phyloP scores from a whole-genome alignment of 2,113 vertebrate genomes.

The Euleptes europaea region DNA sequence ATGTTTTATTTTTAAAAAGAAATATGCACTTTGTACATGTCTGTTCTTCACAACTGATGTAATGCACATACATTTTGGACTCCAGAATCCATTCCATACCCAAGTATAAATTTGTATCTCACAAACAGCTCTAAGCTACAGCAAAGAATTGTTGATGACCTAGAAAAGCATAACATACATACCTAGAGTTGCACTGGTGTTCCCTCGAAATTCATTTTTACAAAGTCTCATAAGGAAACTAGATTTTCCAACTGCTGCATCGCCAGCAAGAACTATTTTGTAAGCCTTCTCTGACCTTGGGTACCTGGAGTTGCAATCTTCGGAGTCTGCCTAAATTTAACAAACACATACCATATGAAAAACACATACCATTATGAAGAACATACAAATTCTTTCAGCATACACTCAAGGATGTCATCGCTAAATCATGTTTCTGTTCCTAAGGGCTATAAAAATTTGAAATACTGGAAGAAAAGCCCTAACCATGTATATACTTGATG shows the following conservation, averaged over 20 bases:
- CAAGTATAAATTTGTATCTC: background rate
- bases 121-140: background rate
- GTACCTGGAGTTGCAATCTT: slow-evolving; percentile 66
- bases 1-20: background rate
- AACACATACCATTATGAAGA: background rate
- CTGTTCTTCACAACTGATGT: background rate
- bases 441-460: background rate
- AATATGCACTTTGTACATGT: background rate
- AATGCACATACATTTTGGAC: background rate
- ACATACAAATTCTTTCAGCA: background rate
- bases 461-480: background rate
- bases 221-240: slow-evolving; percentile 95
- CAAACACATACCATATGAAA: background rate
- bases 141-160: too few species aligned
- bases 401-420: background rate
- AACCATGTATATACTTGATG: background rate
- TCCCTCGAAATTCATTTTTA: slow-evolving; percentile 93
- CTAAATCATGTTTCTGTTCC: background rate
- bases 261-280: slow-evolving; percentile 92
- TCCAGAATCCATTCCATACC: too few species aligned
- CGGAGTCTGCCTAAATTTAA: slow-evolving; percentile 65
- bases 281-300: slow-evolving; percentile 84
- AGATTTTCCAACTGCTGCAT: slow-evolving; percentile 95
- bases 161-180: slow-evolving; percentile 41
- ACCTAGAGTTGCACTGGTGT: slow-evolving; percentile 89